Evolutionary conservation across 1,140 invertebrate genomes (phyloP).

Genomic region (Eueides isabella): DNA sequence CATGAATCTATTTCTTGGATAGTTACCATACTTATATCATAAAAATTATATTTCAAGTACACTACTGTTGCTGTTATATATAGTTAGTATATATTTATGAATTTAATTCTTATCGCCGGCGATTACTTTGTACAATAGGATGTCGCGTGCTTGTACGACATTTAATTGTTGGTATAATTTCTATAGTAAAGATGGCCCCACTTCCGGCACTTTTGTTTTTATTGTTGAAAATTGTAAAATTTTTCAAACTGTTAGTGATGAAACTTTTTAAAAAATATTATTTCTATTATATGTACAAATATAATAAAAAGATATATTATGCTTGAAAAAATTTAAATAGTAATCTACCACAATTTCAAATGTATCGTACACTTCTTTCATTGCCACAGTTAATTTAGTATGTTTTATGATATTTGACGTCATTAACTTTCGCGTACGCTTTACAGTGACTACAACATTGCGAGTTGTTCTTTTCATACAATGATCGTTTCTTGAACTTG

Average conservation of each 20-base stretch:
- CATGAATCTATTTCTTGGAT: too few species aligned
- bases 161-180: conserved; percentile 64
- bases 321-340: too few species aligned
- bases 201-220: conserved; percentile 25
- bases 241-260: not conserved
- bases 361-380: not conserved
- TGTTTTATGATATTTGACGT: not conserved
- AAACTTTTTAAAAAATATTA: not conserved
- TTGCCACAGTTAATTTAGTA: not conserved
- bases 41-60: too few species aligned
- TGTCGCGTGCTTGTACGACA: conserved; percentile 55
- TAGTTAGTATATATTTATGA: not conserved
- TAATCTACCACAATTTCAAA: not conserved
- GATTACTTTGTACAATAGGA: not conserved
- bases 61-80: too few species aligned
- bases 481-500: too few species aligned
- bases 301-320: too few species aligned
- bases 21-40: too few species aligned
- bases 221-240: not conserved
- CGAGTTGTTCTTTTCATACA: too few species aligned
- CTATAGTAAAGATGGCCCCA: conserved; percentile 26
- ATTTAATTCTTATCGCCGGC: not conserved
- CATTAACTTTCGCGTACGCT: too few species aligned
- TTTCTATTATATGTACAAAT: too few species aligned
- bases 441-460: too few species aligned